Percentiles rank a stretch among this genome's conserved stretches.
Conservation (phyloP, 2,113 vertebrate species). For the Rhipidura dahli region DNA sequence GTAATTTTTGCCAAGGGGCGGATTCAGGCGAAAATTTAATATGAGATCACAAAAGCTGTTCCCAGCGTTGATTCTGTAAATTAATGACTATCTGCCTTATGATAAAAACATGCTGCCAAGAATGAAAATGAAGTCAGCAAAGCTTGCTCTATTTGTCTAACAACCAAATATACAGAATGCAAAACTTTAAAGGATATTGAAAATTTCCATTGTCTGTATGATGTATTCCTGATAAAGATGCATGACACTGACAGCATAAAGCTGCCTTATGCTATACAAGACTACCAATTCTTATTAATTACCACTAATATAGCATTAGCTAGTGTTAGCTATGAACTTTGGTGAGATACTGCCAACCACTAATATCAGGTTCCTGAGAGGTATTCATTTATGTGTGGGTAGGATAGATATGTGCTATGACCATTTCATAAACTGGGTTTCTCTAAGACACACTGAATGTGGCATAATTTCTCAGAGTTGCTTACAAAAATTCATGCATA, state of each 20-base stretch:
- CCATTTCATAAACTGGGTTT: not conserved
- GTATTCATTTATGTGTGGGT: not conserved
- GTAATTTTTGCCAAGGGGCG: conserved; percentile 96
- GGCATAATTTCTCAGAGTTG: not conserved
- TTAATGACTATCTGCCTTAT: conserved; percentile 94
- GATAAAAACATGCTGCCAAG: conserved; percentile 89
- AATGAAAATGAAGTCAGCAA: conserved; percentile 86
- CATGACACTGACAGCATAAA: conserved; percentile 52
- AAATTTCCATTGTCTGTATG: conserved; percentile 75
- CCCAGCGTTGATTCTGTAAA: conserved; percentile 93
- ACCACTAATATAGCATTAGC: not conserved
- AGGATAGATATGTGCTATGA: not conserved
- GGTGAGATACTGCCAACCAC: conserved; percentile 4
- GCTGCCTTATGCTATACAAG: not conserved
- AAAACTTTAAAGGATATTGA: conserved; percentile 79
- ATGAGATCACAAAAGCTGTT: conserved; percentile 97
- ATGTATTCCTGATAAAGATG: conserved; percentile 69
- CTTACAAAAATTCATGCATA: not conserved
- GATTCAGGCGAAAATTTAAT: conserved; percentile 94
- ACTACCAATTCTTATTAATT: not conserved
- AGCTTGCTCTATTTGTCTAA: conserved; percentile 85
- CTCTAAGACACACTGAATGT: not conserved
- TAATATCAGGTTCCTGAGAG: not conserved
- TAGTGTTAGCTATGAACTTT: not conserved
- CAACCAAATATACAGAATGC: conserved; percentile 81